Evolutionary conservation across 2,113 vertebrate species (phyloP).

Genomic region (Elephantulus edwardii): DNA sequence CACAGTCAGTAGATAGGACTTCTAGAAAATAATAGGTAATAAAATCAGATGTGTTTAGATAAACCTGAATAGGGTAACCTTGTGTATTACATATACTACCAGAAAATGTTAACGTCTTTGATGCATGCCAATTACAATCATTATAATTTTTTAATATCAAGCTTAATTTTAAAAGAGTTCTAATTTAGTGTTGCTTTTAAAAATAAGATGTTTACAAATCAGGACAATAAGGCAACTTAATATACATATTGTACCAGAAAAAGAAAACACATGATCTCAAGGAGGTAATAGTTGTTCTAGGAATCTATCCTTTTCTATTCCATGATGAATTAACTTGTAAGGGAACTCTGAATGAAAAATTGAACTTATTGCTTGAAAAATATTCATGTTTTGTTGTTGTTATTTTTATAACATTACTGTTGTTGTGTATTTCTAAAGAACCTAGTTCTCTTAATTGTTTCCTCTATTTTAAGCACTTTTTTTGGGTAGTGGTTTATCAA

Average conservation of each 20-base stretch:
- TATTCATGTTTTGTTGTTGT: too few relatives aligned
- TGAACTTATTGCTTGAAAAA: slow-evolving; percentile 24
- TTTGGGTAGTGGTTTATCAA: neutral
- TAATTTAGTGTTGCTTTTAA: slow-evolving; percentile 22
- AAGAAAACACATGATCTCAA: neutral
- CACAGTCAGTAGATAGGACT: neutral
- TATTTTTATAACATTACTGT: slow-evolving; percentile 30
- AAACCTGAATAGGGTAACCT: neutral
- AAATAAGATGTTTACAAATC: slow-evolving; percentile 28
- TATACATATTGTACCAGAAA: neutral
- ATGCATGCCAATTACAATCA: neutral
- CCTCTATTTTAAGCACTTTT: slow-evolving; percentile 40
- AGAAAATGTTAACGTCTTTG: neutral
- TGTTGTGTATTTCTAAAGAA: slow-evolving; percentile 36
- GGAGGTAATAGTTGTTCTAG: neutral
- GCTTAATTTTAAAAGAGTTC: slow-evolving; percentile 12
- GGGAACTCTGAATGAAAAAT: neutral
- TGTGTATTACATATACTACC: neutral
- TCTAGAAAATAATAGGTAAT: slow-evolving; percentile 30
- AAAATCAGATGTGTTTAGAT: neutral
- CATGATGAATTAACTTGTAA: neutral
- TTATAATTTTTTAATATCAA: neutral
- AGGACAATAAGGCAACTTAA: slow-evolving; percentile 9
- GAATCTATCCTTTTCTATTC: neutral
- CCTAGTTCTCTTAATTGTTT: neutral